These are phyloP conservation scores for Ceyx melanurus DNA, from an alignment of 2,113 vertebrate genomes.

Conservation along the genomic window DNA sequence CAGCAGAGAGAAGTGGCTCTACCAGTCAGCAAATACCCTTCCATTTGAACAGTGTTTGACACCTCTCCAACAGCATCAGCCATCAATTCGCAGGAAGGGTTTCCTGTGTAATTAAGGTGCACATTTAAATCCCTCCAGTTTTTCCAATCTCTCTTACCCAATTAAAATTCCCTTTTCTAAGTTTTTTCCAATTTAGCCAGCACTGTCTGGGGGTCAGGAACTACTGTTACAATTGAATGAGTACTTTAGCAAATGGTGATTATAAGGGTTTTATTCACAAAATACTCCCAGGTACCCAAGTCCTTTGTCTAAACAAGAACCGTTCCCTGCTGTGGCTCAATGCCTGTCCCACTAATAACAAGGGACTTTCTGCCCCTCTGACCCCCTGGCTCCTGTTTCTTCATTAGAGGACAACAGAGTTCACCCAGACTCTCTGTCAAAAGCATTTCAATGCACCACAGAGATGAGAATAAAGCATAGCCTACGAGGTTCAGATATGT, in stretches of 20 bases:
- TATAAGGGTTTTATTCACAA: neutral
- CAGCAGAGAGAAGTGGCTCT: neutral
- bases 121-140: neutral
- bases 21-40: neutral
- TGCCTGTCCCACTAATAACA: neutral
- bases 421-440: neutral
- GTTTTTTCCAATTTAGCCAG: neutral
- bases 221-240: neutral
- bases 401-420: neutral
- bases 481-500: neutral
- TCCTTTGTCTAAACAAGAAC: neutral
- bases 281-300: neutral
- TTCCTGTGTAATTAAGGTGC: neutral
- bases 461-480: neutral
- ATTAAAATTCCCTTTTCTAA: neutral
- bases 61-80: neutral
- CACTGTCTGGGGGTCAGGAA: accelerated
- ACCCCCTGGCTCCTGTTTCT: neutral
- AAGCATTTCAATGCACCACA: neutral
- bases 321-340: neutral
- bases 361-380: neutral
- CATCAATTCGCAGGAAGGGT: neutral
- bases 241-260: neutral
- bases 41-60: neutral
- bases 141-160: neutral